These are phyloP conservation scores for Uropsilus gracilis DNA, from an alignment of 2,113 vertebrate genomes.

Conservation along the genomic window DNA sequence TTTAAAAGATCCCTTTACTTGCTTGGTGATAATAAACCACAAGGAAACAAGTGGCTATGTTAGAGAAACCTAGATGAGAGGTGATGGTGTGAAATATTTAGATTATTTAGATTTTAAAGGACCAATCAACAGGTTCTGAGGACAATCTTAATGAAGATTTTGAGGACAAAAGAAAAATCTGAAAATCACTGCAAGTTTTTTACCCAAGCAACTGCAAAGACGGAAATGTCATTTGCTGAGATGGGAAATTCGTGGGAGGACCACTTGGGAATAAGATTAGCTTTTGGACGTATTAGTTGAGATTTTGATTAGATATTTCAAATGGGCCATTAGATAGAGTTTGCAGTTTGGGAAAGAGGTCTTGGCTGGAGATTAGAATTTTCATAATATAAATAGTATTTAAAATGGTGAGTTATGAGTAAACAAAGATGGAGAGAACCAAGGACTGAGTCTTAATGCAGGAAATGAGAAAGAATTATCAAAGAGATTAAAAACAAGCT, in stretches of 20 bases:
- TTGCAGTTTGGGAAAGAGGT: background rate
- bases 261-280: background rate
- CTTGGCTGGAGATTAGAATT: background rate
- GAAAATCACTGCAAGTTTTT: constrained; percentile 11
- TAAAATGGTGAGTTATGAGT: background rate
- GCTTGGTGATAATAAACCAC: background rate
- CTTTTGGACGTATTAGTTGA: background rate
- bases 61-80: background rate
- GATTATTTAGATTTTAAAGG: background rate
- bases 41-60: background rate
- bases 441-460: background rate
- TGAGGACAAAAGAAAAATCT: background rate
- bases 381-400: background rate
- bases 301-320: constrained; percentile 19
- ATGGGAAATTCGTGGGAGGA: constrained; percentile 68
- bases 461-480: background rate
- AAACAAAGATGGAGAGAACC: background rate
- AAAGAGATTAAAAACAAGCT: background rate
- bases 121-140: background rate
- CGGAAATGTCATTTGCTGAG: constrained; percentile 29
- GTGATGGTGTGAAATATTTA: background rate
- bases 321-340: background rate
- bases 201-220: constrained; percentile 44
- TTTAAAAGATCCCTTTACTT: background rate
- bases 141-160: background rate